Percentiles rank a stretch among this genome's conserved stretches.
phyloP scores from a whole-genome alignment of 2,888 invertebrate genomes.

The Trachelus troglodyta region DNA sequence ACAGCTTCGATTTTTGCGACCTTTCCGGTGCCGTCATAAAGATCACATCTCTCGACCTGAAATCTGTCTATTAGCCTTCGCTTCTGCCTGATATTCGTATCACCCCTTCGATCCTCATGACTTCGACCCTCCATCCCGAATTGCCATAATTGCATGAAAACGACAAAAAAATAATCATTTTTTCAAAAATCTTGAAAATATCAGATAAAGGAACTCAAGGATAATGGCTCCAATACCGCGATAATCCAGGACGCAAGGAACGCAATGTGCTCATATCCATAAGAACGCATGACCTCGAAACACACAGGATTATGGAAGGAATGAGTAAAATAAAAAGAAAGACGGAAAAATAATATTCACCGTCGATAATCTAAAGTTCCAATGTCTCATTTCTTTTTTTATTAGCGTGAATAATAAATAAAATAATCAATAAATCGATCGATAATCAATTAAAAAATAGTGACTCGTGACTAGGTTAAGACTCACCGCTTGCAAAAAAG shows the following conservation, averaged over 20 bases:
- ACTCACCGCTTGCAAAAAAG: slow-evolving; percentile 65
- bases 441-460: slow-evolving; percentile 62
- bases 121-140: background rate
- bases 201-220: background rate
- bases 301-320: background rate
- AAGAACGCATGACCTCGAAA: background rate
- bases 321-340: background rate
- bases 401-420: slow-evolving; percentile 56
- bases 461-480: slow-evolving; percentile 67
- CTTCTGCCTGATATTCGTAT: background rate
- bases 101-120: background rate
- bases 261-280: background rate
- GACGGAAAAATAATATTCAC: slow-evolving; percentile 2
- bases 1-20: background rate
- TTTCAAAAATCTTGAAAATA: background rate
- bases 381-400: slow-evolving; percentile 34
- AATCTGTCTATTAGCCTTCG: background rate
- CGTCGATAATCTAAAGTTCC: slow-evolving; percentile 27
- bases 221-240: background rate
- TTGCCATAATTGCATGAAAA: background rate
- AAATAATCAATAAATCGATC: slow-evolving; percentile 63
- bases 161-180: background rate
- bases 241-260: background rate
- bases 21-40: slow-evolving; percentile 1
- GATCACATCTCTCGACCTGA: background rate